Percentiles rank a stretch among this genome's conserved stretches.
These are phyloP conservation scores for Furcifer pardalis DNA, from an alignment of 2,797 vertebrate species.

Conservation along the genomic window DNA sequence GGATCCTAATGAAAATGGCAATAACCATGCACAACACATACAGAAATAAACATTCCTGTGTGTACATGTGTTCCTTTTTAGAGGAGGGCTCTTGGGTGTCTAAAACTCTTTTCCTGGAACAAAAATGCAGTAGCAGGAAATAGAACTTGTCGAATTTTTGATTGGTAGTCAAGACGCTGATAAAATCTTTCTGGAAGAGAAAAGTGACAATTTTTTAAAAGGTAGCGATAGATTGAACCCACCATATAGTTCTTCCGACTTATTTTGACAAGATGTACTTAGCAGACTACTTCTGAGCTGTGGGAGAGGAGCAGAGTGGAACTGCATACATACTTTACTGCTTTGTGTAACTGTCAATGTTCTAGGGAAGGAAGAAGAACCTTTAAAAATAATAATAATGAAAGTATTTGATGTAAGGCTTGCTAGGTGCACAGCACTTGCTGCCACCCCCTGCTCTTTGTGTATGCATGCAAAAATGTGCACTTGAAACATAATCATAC, in stretches of 20 bases:
- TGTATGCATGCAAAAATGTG: too few relatives aligned
- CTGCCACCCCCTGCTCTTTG: too few relatives aligned
- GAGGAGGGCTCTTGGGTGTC: too few relatives aligned
- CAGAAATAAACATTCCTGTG: background rate
- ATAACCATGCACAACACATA: background rate
- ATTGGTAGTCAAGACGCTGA: background rate
- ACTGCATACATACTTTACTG: too few relatives aligned
- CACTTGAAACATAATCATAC: background rate
- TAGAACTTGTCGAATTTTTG: background rate
- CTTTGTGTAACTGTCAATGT: background rate
- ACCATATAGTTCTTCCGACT: background rate
- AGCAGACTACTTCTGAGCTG: background rate
- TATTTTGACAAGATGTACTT: fast-evolving
- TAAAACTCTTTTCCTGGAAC: background rate
- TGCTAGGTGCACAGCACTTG: background rate
- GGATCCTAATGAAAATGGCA: background rate
- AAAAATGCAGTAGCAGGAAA: background rate
- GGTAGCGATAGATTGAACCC: background rate
- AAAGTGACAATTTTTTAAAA: background rate
- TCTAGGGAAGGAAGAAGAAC: background rate
- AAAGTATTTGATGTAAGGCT: too few relatives aligned
- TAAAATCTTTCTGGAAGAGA: background rate
- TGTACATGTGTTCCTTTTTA: background rate
- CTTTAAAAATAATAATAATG: background rate
- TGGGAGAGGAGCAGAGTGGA: background rate